Percentiles rank a stretch among this genome's conserved stretches.
These are phyloP conservation scores for Meloidogyne hapla DNA, from an alignment of 1,140 invertebrate genomes.

Conservation along the genomic window DNA sequence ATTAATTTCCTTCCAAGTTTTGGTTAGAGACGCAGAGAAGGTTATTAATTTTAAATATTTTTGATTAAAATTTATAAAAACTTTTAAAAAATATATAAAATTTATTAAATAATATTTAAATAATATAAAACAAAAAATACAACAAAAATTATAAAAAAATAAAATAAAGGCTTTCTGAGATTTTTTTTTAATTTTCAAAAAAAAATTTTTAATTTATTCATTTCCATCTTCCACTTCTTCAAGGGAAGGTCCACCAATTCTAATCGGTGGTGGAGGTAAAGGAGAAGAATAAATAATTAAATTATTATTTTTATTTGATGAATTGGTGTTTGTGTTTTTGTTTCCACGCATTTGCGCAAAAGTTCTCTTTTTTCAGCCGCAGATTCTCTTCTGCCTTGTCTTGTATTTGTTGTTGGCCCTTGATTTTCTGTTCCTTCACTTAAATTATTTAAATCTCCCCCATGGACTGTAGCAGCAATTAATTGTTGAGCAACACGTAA, in stretches of 20 bases:
- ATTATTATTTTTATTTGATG: background rate
- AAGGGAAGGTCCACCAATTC: background rate
- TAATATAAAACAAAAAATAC: too few relatives aligned
- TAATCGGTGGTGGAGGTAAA: background rate
- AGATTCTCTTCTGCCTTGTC: background rate
- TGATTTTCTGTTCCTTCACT: too few relatives aligned
- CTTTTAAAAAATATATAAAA: too few relatives aligned
- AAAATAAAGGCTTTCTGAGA: background rate
- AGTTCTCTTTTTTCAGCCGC: background rate
- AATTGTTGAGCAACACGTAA: constrained; percentile 1
- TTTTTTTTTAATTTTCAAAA: background rate
- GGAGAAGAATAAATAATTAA: background rate
- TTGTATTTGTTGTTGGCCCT: background rate
- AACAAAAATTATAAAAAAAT: too few relatives aligned
- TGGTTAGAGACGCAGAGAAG: too few relatives aligned
- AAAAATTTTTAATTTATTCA: background rate
- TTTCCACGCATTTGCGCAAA: background rate
- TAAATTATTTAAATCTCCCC: background rate
- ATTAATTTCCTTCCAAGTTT: too few relatives aligned
- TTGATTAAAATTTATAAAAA: too few relatives aligned
- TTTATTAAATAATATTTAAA: too few relatives aligned
- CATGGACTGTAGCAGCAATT: background rate
- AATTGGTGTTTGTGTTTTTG: too few relatives aligned
- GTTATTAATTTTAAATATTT: too few relatives aligned
- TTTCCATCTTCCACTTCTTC: background rate